phyloP scores from a whole-genome alignment of 2,797 vertebrate genomes.

The Myotis daubentonii region DNA sequence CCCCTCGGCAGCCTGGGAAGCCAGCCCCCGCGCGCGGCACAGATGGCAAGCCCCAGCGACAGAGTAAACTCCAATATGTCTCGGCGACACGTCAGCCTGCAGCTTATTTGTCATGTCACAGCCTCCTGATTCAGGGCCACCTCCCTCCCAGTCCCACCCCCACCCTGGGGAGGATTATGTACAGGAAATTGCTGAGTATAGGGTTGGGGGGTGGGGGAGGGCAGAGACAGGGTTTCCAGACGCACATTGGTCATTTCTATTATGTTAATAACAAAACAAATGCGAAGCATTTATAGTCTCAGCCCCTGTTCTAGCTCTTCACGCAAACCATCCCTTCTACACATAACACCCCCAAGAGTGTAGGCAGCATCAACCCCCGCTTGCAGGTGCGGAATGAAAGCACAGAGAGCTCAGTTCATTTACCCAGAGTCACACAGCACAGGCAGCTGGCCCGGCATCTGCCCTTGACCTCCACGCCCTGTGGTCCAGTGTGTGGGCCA shows the following conservation, averaged over 20 bases:
- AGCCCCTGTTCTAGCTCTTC: not conserved
- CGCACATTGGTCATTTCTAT: not conserved
- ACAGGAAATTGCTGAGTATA: not conserved
- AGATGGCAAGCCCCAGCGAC: constrained; percentile 89
- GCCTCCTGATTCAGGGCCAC: constrained; percentile 83
- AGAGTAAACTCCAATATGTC: constrained; percentile 90
- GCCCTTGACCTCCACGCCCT: fast-evolving
- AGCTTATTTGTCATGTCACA: constrained; percentile 86
- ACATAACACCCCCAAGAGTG: not conserved
- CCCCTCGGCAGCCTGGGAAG: constrained; percentile 84
- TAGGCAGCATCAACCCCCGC: not conserved
- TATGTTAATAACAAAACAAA: not conserved
- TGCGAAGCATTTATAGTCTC: not conserved
- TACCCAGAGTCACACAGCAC: not conserved
- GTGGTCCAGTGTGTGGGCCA: too few relatives aligned
- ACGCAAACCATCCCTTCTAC: fast-evolving
- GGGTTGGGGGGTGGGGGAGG: not conserved
- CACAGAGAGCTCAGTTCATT: not conserved
- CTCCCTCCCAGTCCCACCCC: constrained; percentile 18
- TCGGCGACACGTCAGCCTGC: constrained; percentile 86
- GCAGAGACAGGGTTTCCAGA: not conserved
- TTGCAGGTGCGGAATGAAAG: not conserved
- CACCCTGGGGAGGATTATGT: not conserved
- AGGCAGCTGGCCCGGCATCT: too few relatives aligned
- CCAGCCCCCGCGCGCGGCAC: constrained; percentile 87